Evolutionary conservation across 2,113 vertebrate species (phyloP), one percentile per base, ranked within the genome.

Genomic region (Gobio gobio): DNA sequence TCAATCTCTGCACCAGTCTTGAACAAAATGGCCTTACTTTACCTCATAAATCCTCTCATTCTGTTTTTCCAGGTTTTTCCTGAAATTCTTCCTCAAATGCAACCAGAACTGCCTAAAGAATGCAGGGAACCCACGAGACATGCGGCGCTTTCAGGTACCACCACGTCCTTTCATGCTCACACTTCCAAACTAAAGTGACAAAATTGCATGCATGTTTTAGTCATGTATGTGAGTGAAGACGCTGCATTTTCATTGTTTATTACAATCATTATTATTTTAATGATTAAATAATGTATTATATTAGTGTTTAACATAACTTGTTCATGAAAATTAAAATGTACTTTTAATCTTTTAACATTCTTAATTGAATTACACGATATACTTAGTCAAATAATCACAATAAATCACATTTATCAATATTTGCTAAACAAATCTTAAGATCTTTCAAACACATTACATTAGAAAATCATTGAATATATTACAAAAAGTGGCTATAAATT

Each of bases 101-200:
- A 97, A 97, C 94, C 96, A 97, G 93, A 97, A 97, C 94, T 97
- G 96, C 93, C 93, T 97, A 94, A 97, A 97, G 95, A 97, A 97
- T 95, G 96, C 96, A 80, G 96, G 96, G 91, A 97, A 97, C 87
- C 96, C 96, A 80, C 93, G 96, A 89, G 96, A 97, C 89, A 97
- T 97, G 96, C 95, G 96, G 61, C 95, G 96, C 94, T 97, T 97
- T 92, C 96, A 97, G 96, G 96, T 97, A 86, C 90, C 20, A 56
- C 26, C 26, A 12, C 5, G 3, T n/a, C 10, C 2, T 14, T 36
- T 64, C 24, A 40, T 29, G 40, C 59, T 63, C n/a, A 80, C 54
- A 61, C 12, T 47, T 61, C 56, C 22, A 68, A 64, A 54, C 47
- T 22, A 43, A 10, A 33, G 26, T 76, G 45, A 7, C 26, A 54